Percentiles rank a stretch among this genome's conserved stretches.
These are phyloP conservation scores for Pseudochirops corinnae DNA, from an alignment of 2,797 vertebrate species.

Conservation along the genomic window DNA sequence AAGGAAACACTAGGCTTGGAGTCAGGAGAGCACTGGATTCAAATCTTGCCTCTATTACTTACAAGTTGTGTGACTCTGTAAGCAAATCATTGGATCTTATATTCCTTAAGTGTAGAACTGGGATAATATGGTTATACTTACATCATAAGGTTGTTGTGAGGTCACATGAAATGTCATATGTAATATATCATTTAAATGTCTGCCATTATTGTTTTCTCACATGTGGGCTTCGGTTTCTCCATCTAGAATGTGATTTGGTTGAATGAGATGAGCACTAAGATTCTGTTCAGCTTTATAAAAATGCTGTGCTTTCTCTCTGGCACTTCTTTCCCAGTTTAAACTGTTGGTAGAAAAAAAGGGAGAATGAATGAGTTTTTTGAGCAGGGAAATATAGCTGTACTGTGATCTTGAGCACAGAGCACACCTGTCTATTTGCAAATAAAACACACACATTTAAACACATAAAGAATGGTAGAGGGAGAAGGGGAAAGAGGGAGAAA, in stretches of 20 bases:
- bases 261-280: neutral
- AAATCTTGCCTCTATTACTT: neutral
- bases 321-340: neutral
- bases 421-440: neutral
- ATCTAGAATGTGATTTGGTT: neutral
- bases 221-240: neutral
- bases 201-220: neutral
- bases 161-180: neutral
- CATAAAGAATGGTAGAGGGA: neutral
- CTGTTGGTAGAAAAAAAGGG: neutral
- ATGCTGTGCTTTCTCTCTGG: neutral
- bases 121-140: neutral
- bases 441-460: neutral
- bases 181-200: neutral
- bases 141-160: neutral
- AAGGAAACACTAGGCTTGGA: neutral
- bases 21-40: neutral
- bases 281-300: neutral
- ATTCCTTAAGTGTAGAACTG: neutral
- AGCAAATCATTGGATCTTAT: neutral
- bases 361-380: neutral
- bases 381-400: neutral
- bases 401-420: neutral
- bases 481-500: fast-evolving
- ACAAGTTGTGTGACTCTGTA: neutral